Base-by-base conservation (phyloP, 2,888 invertebrate species). In the Malachius bipustulatus region DNA sequence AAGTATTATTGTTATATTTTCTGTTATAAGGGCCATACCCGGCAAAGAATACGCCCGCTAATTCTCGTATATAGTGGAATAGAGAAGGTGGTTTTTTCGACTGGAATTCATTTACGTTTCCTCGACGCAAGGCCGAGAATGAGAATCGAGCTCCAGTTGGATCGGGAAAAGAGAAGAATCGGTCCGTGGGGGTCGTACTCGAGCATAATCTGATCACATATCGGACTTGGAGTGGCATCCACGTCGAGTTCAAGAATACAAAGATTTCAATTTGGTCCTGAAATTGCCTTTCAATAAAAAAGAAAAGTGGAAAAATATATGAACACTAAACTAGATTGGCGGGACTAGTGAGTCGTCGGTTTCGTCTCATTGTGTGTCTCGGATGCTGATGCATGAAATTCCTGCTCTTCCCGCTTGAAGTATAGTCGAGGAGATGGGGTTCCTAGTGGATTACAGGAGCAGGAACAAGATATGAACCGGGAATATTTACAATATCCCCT, bases 191-290 rank as follows among this genome's bases (percentile, higher is more conserved):
- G 49, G 51, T 50, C 51, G 49, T 51, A 45, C 46, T 50, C 49
- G 43, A 53, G 55, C 52, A 58, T 60, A 60, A 60, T 60, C 59
- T 55, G 58, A 60, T 59, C 58, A 57, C 57, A 60, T 58, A 59
- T 59, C 58, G 57, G 56, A 54, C 58, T 54, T 56, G 55, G 56
- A 57, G 57, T 52, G 59, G 57, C 55, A 55, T 57, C 56, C 51
- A 51, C 55, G 55, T 56, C 56, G 57, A 56, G 54, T 56, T 59
- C 56, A 53, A 54, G 57, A 59, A 57, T 57, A 60, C 58, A 60
- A 61, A 61, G 60, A 61, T 60, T 61, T 61, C 60, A 60, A 61
- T 61, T 61, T 61, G 56, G 59, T 49, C 54, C 50, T 51, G 60
- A 59, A 59, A 61, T 61, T 61, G 60, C 58, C 60, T 61, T 59